phyloP scores from a whole-genome alignment of 37 sponge, comb jelly and placozoan genomes.

The Mnemiopsis leidyi region DNA sequence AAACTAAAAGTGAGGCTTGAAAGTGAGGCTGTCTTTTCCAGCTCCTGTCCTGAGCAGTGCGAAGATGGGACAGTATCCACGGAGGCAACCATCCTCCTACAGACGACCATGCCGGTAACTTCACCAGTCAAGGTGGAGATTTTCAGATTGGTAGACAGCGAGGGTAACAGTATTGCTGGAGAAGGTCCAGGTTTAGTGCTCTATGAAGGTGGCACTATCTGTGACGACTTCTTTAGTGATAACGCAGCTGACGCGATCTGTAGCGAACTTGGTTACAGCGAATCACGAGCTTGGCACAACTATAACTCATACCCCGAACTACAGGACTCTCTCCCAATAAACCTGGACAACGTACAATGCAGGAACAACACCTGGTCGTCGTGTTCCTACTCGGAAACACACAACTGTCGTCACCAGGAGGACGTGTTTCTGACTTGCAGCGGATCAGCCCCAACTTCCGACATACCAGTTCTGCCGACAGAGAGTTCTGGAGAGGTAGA shows the following conservation, averaged over 20 bases:
- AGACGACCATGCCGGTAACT: no score
- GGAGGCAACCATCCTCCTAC: no score
- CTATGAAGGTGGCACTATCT: neutral
- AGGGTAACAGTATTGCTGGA: neutral
- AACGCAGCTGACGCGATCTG: neutral
- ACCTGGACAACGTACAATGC: neutral
- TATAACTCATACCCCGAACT: neutral
- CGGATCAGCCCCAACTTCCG: no score
- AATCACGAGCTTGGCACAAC: neutral
- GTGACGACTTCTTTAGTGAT: neutral
- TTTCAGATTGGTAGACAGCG: neutral
- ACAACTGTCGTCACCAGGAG: neutral
- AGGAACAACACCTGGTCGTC: neutral
- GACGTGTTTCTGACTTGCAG: neutral
- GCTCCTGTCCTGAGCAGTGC: no score
- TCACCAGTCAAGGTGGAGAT: no score
- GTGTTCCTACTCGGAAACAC: neutral
- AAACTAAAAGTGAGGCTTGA: no score
- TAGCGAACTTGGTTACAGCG: neutral
- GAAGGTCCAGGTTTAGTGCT: neutral
- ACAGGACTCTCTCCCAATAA: neutral
- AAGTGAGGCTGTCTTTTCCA: no score
- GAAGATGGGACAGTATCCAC: no score
- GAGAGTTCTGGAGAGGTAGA: neutral
- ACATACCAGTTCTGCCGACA: no score